A percentile compares a stretch with the other conserved stretches of the same genome.
Evolutionary conservation across 2,888 invertebrate species (phyloP).

Genomic region (Drosophila paucipuncta): DNA sequence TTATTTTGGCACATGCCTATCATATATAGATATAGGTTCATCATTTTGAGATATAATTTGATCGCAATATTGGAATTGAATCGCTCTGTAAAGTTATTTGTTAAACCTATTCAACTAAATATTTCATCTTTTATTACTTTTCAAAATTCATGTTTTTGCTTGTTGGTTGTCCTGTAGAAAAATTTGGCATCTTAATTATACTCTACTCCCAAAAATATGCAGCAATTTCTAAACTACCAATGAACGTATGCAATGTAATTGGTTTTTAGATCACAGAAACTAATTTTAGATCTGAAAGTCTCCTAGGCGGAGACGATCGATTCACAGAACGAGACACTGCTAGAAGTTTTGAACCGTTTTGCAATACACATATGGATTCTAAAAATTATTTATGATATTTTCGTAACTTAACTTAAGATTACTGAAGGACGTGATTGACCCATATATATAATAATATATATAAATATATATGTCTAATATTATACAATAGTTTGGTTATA

Average conservation of each 20-base stretch:
- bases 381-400: neutral
- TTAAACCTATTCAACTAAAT: neutral
- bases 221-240: neutral
- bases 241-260: conserved; percentile 4
- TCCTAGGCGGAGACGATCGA: neutral
- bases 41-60: neutral
- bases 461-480: neutral
- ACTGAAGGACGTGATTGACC: neutral
- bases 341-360: neutral
- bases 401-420: neutral
- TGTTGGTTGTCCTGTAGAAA: neutral
- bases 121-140: fast-evolving
- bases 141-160: neutral
- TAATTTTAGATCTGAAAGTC: neutral
- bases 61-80: neutral
- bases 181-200: neutral
- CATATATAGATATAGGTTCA: neutral
- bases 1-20: neutral
- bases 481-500: neutral
- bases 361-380: neutral
- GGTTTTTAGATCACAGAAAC: neutral
- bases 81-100: neutral
- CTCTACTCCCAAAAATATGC: conserved; percentile 38
- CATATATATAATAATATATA: neutral
- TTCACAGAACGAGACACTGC: neutral